Percentiles rank a stretch among this genome's conserved stretches.
Evolutionary conservation across 2,113 vertebrate genomes (phyloP).

Genomic region (Smithornis capensis): DNA sequence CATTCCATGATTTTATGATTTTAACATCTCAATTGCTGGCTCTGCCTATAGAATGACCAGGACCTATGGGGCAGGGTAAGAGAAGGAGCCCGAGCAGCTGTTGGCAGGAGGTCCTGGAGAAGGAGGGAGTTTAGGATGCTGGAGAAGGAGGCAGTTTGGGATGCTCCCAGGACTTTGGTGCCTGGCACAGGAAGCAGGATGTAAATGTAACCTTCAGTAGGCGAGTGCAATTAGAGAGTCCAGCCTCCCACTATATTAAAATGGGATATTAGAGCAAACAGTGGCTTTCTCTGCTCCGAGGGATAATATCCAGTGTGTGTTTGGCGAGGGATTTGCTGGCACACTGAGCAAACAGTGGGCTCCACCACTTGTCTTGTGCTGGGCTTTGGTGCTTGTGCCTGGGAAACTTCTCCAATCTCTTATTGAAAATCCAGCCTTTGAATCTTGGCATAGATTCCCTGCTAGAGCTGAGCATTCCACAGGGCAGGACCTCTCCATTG

Average conservation of each 20-base stretch:
- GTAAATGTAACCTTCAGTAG: slow-evolving; percentile 72
- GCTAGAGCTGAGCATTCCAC: not conserved
- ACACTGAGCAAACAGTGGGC: slow-evolving; percentile 1
- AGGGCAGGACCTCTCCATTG: not conserved
- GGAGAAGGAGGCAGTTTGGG: not conserved
- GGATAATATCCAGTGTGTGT: not conserved
- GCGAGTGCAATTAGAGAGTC: slow-evolving; percentile 7
- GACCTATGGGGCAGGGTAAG: fast-evolving
- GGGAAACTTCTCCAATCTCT: not conserved
- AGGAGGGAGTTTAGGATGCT: not conserved
- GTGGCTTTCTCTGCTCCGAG: not conserved
- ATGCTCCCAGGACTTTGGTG: not conserved
- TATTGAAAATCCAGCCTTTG: not conserved
- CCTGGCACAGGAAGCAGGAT: not conserved
- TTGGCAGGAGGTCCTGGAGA: not conserved
- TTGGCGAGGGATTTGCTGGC: slow-evolving; percentile 29
- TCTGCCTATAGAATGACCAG: fast-evolving
- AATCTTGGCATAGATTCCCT: not conserved
- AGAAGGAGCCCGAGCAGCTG: not conserved
- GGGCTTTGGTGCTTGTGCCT: not conserved
- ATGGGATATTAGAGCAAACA: slow-evolving; percentile 67
- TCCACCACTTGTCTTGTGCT: fast-evolving
- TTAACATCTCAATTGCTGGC: not conserved
- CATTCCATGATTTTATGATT: not conserved
- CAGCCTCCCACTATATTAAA: slow-evolving; percentile 41